phyloP scores from a whole-genome alignment of 2,888 invertebrate species.

The Candidula unifasciata region DNA sequence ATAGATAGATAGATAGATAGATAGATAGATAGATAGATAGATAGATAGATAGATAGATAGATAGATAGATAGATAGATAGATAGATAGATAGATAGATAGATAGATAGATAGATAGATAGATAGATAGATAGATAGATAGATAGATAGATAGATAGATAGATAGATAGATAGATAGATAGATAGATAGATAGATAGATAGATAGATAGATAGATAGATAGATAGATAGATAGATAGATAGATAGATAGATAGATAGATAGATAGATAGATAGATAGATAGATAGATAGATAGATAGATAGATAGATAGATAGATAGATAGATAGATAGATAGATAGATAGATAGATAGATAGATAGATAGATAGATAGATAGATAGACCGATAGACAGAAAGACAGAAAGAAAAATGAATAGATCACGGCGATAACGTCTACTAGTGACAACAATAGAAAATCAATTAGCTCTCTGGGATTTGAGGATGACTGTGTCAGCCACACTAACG shows the following conservation, averaged over 20 bases:
- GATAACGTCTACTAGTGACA: too few species aligned
- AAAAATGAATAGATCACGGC: too few species aligned
- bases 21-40: conserved; percentile 16
- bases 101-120: not conserved
- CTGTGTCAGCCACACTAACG: too few species aligned
- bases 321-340: too few species aligned
- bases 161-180: conserved; percentile 11
- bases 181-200: not conserved
- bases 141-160: not conserved
- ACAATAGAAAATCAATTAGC: too few species aligned
- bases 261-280: not conserved
- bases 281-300: too few species aligned
- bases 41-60: conserved; percentile 13
- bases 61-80: not conserved
- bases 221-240: conserved; percentile 23
- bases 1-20: not conserved
- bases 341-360: too few species aligned
- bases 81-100: not conserved
- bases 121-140: conserved; percentile 14
- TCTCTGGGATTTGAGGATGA: too few species aligned
- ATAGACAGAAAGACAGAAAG: too few species aligned
- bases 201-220: not conserved
- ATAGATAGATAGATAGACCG: too few species aligned
- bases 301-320: too few species aligned
- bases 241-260: not conserved